Percentiles rank a stretch among this genome's conserved stretches.
Conservation (phyloP, 2,113 vertebrate species). For the Gallinago undulata region DNA sequence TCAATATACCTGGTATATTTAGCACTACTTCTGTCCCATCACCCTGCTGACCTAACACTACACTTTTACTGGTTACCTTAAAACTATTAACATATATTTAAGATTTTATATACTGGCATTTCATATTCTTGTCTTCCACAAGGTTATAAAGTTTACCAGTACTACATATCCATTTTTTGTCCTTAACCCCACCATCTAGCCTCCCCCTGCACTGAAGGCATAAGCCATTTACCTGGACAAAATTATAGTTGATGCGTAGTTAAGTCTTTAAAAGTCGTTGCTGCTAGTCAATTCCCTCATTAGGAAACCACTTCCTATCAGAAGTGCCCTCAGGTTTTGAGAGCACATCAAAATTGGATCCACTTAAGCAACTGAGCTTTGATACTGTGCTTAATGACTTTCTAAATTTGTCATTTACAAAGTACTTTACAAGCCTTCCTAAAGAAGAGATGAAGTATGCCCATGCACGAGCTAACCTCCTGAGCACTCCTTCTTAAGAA, state of each 20-base stretch:
- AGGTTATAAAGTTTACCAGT: neutral
- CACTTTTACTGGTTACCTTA: neutral
- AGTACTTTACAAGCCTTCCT: constrained; percentile 39
- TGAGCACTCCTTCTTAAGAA: neutral
- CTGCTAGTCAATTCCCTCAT: constrained; percentile 50
- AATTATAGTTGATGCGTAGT: constrained; percentile 30
- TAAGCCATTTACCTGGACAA: constrained; percentile 31
- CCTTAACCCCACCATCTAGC: neutral
- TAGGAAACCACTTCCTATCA: constrained; percentile 46
- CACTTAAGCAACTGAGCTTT: constrained; percentile 52
- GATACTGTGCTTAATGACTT: constrained; percentile 61
- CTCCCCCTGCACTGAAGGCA: neutral
- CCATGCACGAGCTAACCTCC: neutral
- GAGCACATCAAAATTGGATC: constrained; percentile 66
- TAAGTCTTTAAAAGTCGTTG: constrained; percentile 26
- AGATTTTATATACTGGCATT: neutral
- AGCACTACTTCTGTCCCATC: neutral
- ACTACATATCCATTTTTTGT: neutral
- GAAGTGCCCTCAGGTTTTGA: constrained; percentile 65
- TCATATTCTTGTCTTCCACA: neutral
- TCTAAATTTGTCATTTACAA: constrained; percentile 59
- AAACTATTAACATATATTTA: neutral
- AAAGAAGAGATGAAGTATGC: constrained; percentile 15
- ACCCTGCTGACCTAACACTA: neutral
- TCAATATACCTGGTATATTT: neutral